phyloP scores from a whole-genome alignment of 2,888 invertebrate genomes.

The Melieria crassipennis region DNA sequence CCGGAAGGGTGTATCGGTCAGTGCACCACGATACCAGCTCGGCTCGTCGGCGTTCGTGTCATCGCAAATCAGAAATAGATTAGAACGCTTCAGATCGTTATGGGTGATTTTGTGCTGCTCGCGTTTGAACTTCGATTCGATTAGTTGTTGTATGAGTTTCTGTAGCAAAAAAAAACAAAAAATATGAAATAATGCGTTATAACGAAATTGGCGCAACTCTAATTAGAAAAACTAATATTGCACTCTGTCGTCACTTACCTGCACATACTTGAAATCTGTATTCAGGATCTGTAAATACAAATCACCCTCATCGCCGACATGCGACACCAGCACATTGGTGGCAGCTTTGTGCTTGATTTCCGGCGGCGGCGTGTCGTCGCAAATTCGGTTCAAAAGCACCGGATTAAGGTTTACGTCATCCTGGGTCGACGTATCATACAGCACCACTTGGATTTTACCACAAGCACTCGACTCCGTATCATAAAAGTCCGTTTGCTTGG shows the following conservation, averaged over 20 bases:
- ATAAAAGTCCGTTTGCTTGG: slow-evolving; percentile 54
- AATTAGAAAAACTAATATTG: neutral
- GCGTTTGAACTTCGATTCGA: slow-evolving; percentile 57
- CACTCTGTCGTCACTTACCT: slow-evolving; percentile 42
- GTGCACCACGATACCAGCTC: slow-evolving; percentile 67
- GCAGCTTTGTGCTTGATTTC: slow-evolving; percentile 55
- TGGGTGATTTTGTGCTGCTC: slow-evolving; percentile 56
- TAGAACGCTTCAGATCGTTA: slow-evolving; percentile 59
- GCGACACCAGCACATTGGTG: slow-evolving; percentile 59
- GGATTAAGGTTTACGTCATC: slow-evolving; percentile 75
- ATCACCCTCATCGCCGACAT: slow-evolving; percentile 61
- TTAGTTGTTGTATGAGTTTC: slow-evolving; percentile 54
- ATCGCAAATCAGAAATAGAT: slow-evolving; percentile 67
- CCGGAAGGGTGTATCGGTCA: slow-evolving; percentile 54
- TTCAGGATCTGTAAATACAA: slow-evolving; percentile 60
- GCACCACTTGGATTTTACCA: slow-evolving; percentile 68
- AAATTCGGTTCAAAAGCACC: slow-evolving; percentile 70
- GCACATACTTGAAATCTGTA: slow-evolving; percentile 59
- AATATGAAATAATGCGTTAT: neutral
- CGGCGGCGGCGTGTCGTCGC: slow-evolving; percentile 58
- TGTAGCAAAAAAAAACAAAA: slow-evolving; percentile 29
- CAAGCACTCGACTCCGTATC: slow-evolving; percentile 41
- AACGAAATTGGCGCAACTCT: neutral
- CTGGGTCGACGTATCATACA: slow-evolving; percentile 74
- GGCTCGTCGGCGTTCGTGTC: slow-evolving; percentile 46